Conservation (phyloP, 2,113 vertebrate genomes). For the Eonycteris spelaea region DNA sequence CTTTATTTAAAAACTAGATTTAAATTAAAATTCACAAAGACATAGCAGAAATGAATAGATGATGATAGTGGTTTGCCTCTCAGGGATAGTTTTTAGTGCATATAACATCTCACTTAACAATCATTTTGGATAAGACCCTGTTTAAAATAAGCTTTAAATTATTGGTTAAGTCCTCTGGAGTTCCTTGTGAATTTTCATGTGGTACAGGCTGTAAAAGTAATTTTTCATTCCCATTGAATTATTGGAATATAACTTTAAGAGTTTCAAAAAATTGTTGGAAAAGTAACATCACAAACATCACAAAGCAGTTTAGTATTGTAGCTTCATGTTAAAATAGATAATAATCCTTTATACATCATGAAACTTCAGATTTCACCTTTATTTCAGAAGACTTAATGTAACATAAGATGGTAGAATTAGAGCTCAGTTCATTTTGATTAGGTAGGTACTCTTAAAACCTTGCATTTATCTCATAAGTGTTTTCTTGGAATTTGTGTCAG, state of each 20-base stretch:
- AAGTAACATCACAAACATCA: not conserved
- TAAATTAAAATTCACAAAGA: not conserved
- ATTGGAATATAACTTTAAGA: not conserved
- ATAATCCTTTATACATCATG: not conserved
- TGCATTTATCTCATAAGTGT: not conserved
- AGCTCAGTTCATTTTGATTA: not conserved
- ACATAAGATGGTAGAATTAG: not conserved
- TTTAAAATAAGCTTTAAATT: not conserved
- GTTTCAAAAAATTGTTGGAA: not conserved
- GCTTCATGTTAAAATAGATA: not conserved
- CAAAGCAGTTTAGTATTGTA: not conserved
- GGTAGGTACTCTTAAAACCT: not conserved
- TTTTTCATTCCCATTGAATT: not conserved
- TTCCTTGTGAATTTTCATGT: not conserved
- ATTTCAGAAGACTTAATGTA: not conserved
- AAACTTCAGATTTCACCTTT: not conserved
- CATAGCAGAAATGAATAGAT: not conserved
- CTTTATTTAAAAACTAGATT: not conserved
- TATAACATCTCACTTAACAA: not conserved
- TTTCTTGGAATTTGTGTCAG: not conserved
- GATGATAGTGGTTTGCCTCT: not conserved
- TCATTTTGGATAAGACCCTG: not conserved
- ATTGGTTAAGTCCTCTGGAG: not conserved
- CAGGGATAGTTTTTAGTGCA: not conserved
- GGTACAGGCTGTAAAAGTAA: not conserved